These are phyloP conservation scores for Trichogramma dendrolimi DNA, from an alignment of 2,888 invertebrate genomes.

Conservation along the genomic window DNA sequence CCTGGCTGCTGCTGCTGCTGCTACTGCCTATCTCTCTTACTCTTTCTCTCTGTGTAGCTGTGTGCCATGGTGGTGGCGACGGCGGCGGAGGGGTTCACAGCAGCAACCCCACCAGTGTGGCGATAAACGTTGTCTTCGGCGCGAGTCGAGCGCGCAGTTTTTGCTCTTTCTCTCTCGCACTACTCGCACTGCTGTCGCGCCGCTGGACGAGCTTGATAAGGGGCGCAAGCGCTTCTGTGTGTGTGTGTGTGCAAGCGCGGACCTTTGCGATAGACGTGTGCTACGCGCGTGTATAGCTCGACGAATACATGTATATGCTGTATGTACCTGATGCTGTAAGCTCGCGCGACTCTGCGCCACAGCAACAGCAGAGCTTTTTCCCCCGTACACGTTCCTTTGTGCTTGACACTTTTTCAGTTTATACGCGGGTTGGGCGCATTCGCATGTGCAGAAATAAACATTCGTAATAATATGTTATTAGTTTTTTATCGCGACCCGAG, in stretches of 20 bases:
- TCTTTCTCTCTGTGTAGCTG: neutral
- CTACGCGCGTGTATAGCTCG: too few species aligned
- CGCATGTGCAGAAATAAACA: too few species aligned
- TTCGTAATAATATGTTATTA: too few species aligned
- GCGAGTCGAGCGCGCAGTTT: constrained; percentile 37
- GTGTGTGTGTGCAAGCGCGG: constrained; percentile 16
- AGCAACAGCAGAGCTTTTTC: too few species aligned
- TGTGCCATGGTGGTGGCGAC: neutral
- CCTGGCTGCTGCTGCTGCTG: constrained; percentile 7
- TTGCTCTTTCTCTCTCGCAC: constrained; percentile 28
- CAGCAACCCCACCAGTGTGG: constrained; percentile 25
- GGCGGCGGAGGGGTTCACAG: neutral
- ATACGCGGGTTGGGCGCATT: too few species aligned
- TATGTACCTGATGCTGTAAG: too few species aligned
- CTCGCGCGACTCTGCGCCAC: too few species aligned
- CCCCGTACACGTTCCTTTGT: too few species aligned
- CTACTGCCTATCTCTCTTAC: constrained; percentile 2
- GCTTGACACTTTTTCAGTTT: too few species aligned
- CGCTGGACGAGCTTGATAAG: constrained; percentile 47
- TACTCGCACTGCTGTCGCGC: neutral
- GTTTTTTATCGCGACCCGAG: too few species aligned
- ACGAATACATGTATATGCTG: too few species aligned
- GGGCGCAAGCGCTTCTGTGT: constrained; percentile 38
- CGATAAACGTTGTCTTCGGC: constrained; percentile 18
- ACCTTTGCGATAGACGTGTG: neutral